Evolutionary conservation across 2,797 vertebrate genomes (phyloP).

Genomic region (Ambastaia sidthimunki): DNA sequence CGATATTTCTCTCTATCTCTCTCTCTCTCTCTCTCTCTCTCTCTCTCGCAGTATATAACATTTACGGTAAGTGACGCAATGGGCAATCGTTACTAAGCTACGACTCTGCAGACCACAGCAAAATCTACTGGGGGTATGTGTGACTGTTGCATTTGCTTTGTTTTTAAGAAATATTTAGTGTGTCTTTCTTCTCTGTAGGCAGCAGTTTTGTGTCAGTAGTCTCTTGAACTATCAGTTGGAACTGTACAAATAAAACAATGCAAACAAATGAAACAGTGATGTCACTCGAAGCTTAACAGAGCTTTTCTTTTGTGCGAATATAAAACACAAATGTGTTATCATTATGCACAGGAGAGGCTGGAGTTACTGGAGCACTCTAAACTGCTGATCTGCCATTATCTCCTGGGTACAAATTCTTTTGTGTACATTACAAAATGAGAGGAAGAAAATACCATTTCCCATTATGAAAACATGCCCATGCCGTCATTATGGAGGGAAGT

Average conservation of each 20-base stretch:
- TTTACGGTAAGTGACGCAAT: not conserved
- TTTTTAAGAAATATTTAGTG: not conserved
- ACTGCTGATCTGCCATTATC: slow-evolving; percentile 24
- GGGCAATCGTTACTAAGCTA: not conserved
- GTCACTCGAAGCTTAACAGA: not conserved
- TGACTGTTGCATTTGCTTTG: not conserved
- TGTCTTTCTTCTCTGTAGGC: not conserved
- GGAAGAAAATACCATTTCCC: slow-evolving; percentile 9
- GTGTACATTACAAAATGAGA: slow-evolving; percentile 27
- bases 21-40: too few species aligned
- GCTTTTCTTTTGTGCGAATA: not conserved
- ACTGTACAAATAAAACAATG: not conserved
- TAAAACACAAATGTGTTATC: slow-evolving; percentile 25
- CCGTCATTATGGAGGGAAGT: slow-evolving; percentile 32
- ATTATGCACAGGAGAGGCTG: not conserved
- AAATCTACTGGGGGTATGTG: not conserved
- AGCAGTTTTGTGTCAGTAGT: not conserved
- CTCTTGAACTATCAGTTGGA: not conserved
- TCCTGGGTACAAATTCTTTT: slow-evolving; percentile 24
- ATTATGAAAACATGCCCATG: slow-evolving; percentile 30
- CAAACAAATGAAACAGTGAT: not conserved
- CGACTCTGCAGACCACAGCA: not conserved
- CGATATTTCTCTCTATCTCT: too few species aligned
- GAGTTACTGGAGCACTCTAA: slow-evolving; percentile 22
- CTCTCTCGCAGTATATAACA: not conserved